phyloP scores from a whole-genome alignment of 2,113 vertebrate genomes.

The Quiscalus mexicanus region DNA sequence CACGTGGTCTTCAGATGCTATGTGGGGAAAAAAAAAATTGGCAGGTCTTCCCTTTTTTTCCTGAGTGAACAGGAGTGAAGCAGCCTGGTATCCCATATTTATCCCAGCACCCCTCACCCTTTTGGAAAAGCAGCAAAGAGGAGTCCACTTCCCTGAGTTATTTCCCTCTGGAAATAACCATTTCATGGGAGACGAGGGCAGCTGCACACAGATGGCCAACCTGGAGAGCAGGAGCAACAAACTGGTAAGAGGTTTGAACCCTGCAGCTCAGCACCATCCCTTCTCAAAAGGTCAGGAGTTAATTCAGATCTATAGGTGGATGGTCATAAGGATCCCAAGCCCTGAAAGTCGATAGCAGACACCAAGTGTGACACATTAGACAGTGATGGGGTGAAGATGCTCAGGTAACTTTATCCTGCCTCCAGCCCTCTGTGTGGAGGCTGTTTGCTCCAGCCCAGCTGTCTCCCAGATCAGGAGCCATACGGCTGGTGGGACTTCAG shows the following conservation, averaged over 20 bases:
- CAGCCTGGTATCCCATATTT: neutral
- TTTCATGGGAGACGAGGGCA: neutral
- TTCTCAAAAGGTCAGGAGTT: neutral
- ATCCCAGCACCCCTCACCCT: neutral
- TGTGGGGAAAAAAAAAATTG: constrained; percentile 31
- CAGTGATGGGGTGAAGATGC: neutral
- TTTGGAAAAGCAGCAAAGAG: neutral
- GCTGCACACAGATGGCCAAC: neutral
- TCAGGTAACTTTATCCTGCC: constrained; percentile 47
- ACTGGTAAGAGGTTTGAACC: neutral
- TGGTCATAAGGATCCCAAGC: neutral
- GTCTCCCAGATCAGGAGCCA: constrained; percentile 11
- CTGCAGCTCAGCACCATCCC: neutral
- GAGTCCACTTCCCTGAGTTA: neutral
- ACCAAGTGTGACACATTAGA: constrained; percentile 22
- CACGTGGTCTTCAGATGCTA: constrained; percentile 29
- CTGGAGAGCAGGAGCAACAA: neutral
- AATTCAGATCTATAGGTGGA: neutral
- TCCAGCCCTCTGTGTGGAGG: neutral
- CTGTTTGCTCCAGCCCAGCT: constrained; percentile 41
- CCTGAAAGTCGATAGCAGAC: constrained; percentile 5
- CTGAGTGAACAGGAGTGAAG: neutral
- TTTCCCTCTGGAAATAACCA: neutral
- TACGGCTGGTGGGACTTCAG: neutral
- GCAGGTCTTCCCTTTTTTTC: neutral